phyloP scores from a whole-genome alignment of 1,140 invertebrate species.

The Cepaea nemoralis region DNA sequence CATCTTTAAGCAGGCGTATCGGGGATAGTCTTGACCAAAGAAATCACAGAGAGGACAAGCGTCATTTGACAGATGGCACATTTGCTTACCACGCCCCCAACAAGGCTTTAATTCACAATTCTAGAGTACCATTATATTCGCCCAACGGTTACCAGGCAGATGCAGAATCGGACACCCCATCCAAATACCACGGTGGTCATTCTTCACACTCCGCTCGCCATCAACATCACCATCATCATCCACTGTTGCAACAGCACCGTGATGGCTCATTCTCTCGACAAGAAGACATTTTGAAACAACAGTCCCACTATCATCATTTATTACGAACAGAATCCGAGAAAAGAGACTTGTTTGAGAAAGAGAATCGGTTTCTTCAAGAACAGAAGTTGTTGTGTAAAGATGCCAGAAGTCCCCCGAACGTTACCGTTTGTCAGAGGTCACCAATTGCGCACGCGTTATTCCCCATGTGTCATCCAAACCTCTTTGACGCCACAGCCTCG shows the following conservation, averaged over 20 bases:
- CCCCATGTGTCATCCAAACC: slow-evolving; percentile 43
- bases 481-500: slow-evolving; percentile 35
- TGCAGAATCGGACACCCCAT: background rate
- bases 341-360: slow-evolving; percentile 45
- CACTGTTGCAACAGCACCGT: background rate
- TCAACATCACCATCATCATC: slow-evolving; percentile 23
- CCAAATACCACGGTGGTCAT: background rate
- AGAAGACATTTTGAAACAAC: slow-evolving; percentile 14
- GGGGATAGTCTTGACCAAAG: background rate
- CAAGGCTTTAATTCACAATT: background rate
- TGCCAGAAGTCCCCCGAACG: slow-evolving; percentile 55
- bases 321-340: slow-evolving; percentile 42
- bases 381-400: slow-evolving; percentile 45
- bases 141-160: background rate
- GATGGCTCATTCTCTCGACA: background rate
- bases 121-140: background rate
- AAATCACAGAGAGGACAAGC: background rate
- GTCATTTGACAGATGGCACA: background rate
- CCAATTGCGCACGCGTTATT: slow-evolving; percentile 33
- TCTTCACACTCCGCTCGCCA: background rate
- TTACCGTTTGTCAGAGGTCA: slow-evolving; percentile 59
- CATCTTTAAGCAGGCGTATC: background rate
- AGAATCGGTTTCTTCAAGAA: slow-evolving; percentile 46
- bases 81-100: background rate
- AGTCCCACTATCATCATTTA: slow-evolving; percentile 28